Conservation (phyloP, 2,113 vertebrate genomes). For the Hydrolagus affinis region DNA sequence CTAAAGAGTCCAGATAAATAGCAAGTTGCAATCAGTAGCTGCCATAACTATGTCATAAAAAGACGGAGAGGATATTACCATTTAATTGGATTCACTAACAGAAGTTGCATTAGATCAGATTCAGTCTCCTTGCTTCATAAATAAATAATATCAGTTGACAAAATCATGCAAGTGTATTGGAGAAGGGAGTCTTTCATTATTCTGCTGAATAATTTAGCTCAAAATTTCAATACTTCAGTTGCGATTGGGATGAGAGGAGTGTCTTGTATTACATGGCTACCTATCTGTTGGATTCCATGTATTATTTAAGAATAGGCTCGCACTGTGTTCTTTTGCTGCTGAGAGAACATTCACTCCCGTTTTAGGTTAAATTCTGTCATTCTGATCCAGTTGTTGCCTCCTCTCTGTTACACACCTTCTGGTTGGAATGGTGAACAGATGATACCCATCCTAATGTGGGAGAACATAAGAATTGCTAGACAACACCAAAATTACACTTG, state of each 20-base stretch:
- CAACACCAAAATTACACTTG: too few relatives aligned
- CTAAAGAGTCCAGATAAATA: background rate
- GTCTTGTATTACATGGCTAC: background rate
- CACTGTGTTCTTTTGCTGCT: background rate
- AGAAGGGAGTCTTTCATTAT: constrained; percentile 16
- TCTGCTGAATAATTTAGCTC: constrained; percentile 26
- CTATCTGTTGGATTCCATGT: background rate
- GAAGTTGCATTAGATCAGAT: constrained; percentile 6
- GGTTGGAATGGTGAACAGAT: too few relatives aligned
- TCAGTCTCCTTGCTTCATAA: constrained; percentile 1
- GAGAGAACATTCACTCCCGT: background rate
- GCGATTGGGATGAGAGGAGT: background rate
- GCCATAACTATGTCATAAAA: background rate
- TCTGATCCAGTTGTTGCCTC: background rate
- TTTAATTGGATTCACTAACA: constrained; percentile 7
- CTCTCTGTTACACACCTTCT: too few relatives aligned
- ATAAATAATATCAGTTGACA: constrained; percentile 16
- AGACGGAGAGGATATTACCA: background rate
- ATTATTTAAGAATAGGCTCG: background rate
- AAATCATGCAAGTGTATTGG: background rate
- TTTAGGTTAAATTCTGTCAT: background rate
- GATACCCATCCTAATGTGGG: too few relatives aligned
- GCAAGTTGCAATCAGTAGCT: background rate
- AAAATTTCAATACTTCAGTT: constrained; percentile 4
- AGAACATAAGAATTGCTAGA: too few relatives aligned